phyloP scores from a whole-genome alignment of 2,888 invertebrate genomes.

The Taenaris catops region DNA sequence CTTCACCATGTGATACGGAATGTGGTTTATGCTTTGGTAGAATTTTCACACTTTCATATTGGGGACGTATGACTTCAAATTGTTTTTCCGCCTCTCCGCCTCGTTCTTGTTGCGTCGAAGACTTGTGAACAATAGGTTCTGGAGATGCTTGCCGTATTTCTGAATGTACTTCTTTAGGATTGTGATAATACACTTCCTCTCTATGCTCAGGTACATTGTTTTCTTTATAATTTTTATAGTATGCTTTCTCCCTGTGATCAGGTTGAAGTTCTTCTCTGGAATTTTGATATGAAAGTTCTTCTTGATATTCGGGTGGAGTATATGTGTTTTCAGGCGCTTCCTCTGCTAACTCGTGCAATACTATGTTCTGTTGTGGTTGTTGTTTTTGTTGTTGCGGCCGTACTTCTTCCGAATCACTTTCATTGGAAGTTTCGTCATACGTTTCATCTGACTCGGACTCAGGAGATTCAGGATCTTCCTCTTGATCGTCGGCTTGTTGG shows the following conservation, averaged over 20 bases:
- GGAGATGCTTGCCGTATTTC: conserved; percentile 4
- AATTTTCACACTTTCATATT: conserved; percentile 51
- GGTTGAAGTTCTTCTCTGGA: conserved; percentile 18
- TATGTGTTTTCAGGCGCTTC: conserved; percentile 20
- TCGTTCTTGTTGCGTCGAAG: conserved; percentile 24
- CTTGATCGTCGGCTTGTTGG: conserved; percentile 28
- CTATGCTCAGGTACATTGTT: conserved; percentile 1
- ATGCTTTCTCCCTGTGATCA: conserved; percentile 29
- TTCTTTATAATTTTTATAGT: conserved; percentile 22
- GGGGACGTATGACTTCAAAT: conserved; percentile 38
- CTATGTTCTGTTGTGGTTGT: conserved; percentile 4
- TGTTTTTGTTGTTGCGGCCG: conserved; percentile 10
- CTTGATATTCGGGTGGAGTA: conserved; percentile 29
- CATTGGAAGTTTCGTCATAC: conserved; percentile 18
- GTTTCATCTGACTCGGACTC: conserved; percentile 17
- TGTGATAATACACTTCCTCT: conserved; percentile 2
- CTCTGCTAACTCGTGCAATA: conserved; percentile 14
- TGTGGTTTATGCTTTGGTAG: conserved; percentile 36
- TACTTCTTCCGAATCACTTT: conserved; percentile 14
- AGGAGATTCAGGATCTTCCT: conserved; percentile 16
- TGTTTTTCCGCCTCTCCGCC: conserved; percentile 26
- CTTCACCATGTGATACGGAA: conserved; percentile 47
- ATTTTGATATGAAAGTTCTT: conserved; percentile 23
- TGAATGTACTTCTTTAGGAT: conserved; percentile 1
- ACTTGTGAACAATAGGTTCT: conserved; percentile 1